Base-by-base conservation (phyloP, 2,888 invertebrate genomes). In the Capitulum mitella region DNA sequence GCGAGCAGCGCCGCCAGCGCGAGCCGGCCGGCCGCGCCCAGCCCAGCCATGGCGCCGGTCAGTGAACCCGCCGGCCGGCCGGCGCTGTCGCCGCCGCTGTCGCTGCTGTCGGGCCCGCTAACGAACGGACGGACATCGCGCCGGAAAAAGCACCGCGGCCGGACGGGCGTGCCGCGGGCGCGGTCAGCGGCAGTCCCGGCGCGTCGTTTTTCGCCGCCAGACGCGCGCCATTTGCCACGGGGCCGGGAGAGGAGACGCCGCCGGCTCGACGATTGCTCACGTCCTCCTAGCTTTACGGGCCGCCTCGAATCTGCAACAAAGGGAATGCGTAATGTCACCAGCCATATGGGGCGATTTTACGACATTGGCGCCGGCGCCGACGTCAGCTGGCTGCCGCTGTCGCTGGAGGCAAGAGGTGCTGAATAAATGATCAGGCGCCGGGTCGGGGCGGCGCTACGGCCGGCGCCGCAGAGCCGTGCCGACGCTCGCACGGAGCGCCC, bases 1-100 rank as follows among this genome's bases (percentile, higher is more conserved):
- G 43, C 79, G 48, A 79, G 61, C 48, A 58, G 79, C 61, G 80
- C 61, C 77, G 81, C 80, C 34, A 80, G 79, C 77, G n/a, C n/a
- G n/a, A 82, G 77, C 76, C 79, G 77, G 34, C 75, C 74, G 40
- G 78, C 80, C n/a, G 46, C 74, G 32, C 58, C 14, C 77, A 61
- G 43, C 22, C 61, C 14, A 10, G 48, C 48, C 58, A 79, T 58
- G n/a, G 10, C 58, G 77, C 79, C 58, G 19, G 19, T 29, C 43
- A 37, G 40, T 10, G 76, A 29, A 10, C 43, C 3, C 19, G 34
- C 34, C 3, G 19, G 34, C 16, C 64, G 34, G 34, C 34, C 3
- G 19, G 34, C 16, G 34, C 16, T 12, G 43, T 43, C 43, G 43
- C 43, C 43, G 58, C 58, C 64, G 34, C 19, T 3, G 34, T 32